Conservation (phyloP, 2,113 vertebrate species). For the Hippocampus mohnikei region DNA sequence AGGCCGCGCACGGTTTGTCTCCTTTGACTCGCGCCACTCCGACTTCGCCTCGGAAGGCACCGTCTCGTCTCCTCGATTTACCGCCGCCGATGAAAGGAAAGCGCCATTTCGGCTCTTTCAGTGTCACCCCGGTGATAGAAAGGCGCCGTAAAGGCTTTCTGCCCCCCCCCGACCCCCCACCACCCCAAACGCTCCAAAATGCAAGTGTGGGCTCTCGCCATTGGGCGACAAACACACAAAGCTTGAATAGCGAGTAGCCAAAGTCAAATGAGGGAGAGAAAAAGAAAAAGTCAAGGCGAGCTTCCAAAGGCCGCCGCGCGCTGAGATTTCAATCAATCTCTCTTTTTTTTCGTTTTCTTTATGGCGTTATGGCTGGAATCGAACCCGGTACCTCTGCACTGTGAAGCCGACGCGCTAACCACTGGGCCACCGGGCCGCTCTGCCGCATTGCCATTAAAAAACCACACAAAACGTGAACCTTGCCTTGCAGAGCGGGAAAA, state of each 20-base stretch:
- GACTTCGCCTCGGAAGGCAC: slow-evolving; percentile 10
- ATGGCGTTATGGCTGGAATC: too few relatives aligned
- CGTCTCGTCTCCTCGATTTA: slow-evolving; percentile 1
- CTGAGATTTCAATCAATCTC: not conserved
- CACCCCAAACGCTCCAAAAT: slow-evolving; percentile 17
- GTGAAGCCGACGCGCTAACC: too few relatives aligned
- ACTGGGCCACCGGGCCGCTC: too few relatives aligned
- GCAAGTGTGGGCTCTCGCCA: slow-evolving; percentile 36
- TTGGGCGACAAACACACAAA: slow-evolving; percentile 43
- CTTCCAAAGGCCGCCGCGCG: not conserved
- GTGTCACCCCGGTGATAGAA: slow-evolving; percentile 38
- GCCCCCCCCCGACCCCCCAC: slow-evolving; percentile 7
- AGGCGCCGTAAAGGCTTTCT: slow-evolving; percentile 49
- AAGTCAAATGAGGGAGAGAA: slow-evolving; percentile 4
- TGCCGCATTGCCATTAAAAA: too few relatives aligned
- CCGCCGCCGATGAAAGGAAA: slow-evolving; percentile 11
- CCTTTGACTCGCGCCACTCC: slow-evolving; percentile 9
- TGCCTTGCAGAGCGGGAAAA: too few relatives aligned
- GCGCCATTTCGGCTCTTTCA: slow-evolving; percentile 18
- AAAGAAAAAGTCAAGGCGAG: not conserved
- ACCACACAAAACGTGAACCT: too few relatives aligned
- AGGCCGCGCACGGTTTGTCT: not conserved
- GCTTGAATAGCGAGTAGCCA: slow-evolving; percentile 53
- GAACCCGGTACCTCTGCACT: too few relatives aligned
- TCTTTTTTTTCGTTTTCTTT: too few relatives aligned